Evolutionary conservation across 2,888 invertebrate species (phyloP).

Genomic region (Nezara viridula): DNA sequence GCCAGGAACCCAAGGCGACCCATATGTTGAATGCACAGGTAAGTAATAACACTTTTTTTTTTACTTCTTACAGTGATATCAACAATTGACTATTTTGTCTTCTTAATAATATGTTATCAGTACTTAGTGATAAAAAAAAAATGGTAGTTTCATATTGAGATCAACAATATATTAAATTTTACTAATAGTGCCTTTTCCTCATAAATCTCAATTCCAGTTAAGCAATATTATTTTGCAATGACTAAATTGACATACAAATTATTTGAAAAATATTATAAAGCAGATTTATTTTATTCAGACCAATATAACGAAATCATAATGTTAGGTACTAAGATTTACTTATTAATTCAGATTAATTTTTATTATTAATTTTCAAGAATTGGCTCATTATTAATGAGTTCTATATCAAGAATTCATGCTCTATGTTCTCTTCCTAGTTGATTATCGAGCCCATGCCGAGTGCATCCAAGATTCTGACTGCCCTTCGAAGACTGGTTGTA

Average conservation of each 20-base stretch:
- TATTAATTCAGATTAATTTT: background rate
- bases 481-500: conserved; percentile 80
- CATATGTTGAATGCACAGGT: conserved; percentile 78
- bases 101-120: no score
- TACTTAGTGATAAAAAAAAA: no score
- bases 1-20: conserved; percentile 83
- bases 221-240: background rate
- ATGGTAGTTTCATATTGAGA: no score
- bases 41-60: conserved; percentile 68
- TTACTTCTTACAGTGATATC: background rate
- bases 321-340: no score
- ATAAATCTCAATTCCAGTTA: no score
- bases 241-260: background rate
- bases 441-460: conserved; percentile 70
- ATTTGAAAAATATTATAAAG: background rate
- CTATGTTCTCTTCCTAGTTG: conserved; percentile 61
- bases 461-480: conserved; percentile 86
- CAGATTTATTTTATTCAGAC: background rate
- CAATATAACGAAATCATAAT: no score
- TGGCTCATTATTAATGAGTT: background rate
- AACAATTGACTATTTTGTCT: no score
- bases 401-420: conserved; percentile 12
- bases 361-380: background rate
- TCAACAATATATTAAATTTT: no score
- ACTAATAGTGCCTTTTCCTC: no score